These are phyloP conservation scores for Vanacampus margaritifer DNA, from an alignment of 2,113 vertebrate species.

Conservation along the genomic window DNA sequence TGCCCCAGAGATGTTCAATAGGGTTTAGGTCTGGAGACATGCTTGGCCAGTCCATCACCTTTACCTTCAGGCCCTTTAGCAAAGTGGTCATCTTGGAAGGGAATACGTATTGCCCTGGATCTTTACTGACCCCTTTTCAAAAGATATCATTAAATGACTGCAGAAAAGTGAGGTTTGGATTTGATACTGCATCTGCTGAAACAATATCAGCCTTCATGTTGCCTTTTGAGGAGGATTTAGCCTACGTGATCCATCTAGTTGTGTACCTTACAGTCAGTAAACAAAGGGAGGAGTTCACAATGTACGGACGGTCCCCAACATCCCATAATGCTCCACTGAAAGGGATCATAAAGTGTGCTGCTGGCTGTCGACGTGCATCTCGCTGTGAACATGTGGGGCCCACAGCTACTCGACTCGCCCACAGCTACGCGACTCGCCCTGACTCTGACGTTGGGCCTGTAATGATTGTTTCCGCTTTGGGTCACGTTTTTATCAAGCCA, in stretches of 20 bases:
- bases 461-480: slow-evolving; percentile 66
- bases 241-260: slow-evolving; percentile 20
- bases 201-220: not conserved
- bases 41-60: too few relatives aligned
- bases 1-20: too few relatives aligned
- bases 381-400: slow-evolving; percentile 42
- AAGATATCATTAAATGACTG: too few relatives aligned
- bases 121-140: too few relatives aligned
- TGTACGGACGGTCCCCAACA: not conserved
- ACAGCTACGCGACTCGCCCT: slow-evolving; percentile 35
- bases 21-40: too few relatives aligned
- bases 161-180: too few relatives aligned
- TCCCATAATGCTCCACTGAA: slow-evolving; percentile 1
- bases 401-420: slow-evolving; percentile 34
- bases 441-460: slow-evolving; percentile 63
- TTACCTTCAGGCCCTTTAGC: too few relatives aligned
- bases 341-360: slow-evolving; percentile 7
- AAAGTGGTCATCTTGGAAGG: too few relatives aligned
- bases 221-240: not conserved
- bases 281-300: slow-evolving; percentile 1
- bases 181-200: not conserved
- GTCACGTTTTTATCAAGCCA: slow-evolving; percentile 61
- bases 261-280: slow-evolving; percentile 18
- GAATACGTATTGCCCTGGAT: too few relatives aligned
- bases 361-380: slow-evolving; percentile 6